Conservation (phyloP, 2,888 invertebrate genomes). For the Tenthredo mesomela region DNA sequence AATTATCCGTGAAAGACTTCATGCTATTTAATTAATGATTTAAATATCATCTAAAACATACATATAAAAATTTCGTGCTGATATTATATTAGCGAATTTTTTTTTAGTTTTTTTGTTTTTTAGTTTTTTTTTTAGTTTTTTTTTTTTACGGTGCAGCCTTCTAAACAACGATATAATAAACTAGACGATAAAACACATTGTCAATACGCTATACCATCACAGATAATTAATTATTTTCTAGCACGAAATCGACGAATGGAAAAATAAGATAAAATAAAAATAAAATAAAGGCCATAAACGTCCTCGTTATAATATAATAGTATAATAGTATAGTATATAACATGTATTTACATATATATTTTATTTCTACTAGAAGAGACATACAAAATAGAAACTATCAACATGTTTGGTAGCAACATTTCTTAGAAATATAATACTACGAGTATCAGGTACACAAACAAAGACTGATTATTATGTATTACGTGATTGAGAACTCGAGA, state of each 20-base stretch:
- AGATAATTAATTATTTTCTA: slow-evolving; percentile 29
- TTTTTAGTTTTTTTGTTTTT: too few relatives aligned
- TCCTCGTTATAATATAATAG: not conserved
- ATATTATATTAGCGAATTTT: not conserved
- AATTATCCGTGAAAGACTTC: not conserved
- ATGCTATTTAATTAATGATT: not conserved
- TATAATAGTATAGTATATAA: not conserved
- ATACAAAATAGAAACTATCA: slow-evolving; percentile 33
- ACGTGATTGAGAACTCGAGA: not conserved
- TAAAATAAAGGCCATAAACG: not conserved
- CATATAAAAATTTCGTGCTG: not conserved
- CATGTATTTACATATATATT: slow-evolving; percentile 31
- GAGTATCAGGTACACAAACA: slow-evolving; percentile 40
- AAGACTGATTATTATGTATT: not conserved
- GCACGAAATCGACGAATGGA: not conserved
- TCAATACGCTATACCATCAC: slow-evolving; percentile 29
- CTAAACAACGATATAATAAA: not conserved
- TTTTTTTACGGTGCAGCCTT: not conserved
- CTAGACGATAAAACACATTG: not conserved
- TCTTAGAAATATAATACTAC: not conserved
- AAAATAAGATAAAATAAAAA: not conserved
- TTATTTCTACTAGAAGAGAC: not conserved
- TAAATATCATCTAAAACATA: not conserved
- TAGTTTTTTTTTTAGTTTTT: too few relatives aligned
- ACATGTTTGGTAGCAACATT: not conserved